Conservation (phyloP, 2,888 invertebrate genomes). For the Amiota communis region DNA sequence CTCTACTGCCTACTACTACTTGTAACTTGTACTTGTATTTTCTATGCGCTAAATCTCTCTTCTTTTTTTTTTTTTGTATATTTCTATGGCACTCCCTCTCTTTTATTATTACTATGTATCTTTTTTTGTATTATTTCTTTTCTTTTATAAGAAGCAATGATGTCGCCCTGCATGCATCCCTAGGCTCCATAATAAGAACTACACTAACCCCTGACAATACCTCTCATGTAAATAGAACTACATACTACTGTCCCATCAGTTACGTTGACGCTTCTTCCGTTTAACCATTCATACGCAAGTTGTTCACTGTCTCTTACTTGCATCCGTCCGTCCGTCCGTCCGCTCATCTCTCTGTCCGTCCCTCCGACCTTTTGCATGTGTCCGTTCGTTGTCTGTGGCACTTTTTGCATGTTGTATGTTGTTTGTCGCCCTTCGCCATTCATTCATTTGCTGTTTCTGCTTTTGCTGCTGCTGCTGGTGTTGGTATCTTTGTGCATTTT, state of each 20-base stretch:
- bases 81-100: too few relatives aligned
- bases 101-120: conserved; percentile 15
- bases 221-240: conserved; percentile 1
- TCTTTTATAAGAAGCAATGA: background rate
- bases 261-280: background rate
- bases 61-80: too few relatives aligned
- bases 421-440: conserved; percentile 18
- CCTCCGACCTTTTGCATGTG: background rate
- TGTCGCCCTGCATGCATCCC: conserved; percentile 41
- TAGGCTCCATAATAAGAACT: conserved; percentile 43
- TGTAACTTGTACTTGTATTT: too few relatives aligned
- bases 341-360: background rate
- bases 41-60: too few relatives aligned
- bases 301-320: background rate
- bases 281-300: conserved; percentile 7
- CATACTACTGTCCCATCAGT: background rate
- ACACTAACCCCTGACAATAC: conserved; percentile 36
- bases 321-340: background rate
- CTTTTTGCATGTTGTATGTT: background rate
- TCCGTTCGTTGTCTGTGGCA: background rate
- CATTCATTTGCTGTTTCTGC: conserved; percentile 20
- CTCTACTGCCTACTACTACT: too few relatives aligned
- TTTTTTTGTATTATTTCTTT: conserved; percentile 42
- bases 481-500: conserved; percentile 22
- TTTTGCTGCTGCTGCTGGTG: background rate